A percentile compares a stretch with the other conserved stretches of the same genome.
Evolutionary conservation across 2,797 vertebrate genomes (phyloP).

Genomic region (Pseudopleuronectes americanus): DNA sequence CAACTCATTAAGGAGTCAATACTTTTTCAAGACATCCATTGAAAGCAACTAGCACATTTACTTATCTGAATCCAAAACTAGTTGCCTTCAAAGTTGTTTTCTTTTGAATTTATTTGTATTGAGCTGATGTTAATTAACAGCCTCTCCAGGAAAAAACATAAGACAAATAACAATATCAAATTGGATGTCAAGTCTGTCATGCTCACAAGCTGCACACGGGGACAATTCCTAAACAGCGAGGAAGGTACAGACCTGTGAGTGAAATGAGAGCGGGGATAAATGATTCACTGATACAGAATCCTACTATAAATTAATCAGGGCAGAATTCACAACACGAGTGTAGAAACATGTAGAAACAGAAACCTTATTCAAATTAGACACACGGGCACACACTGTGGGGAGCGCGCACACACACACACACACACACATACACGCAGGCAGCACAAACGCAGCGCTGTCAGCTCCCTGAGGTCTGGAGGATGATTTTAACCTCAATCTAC

Average conservation of each 20-base stretch:
- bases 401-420: no score
- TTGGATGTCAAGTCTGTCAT: constrained; percentile 39
- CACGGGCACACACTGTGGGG: neutral
- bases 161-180: constrained; percentile 48
- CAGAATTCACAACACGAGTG: constrained; percentile 47
- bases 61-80: neutral
- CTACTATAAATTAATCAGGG: constrained; percentile 57
- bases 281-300: constrained; percentile 54
- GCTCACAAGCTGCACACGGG: constrained; percentile 11
- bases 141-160: neutral
- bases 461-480: constrained; percentile 35
- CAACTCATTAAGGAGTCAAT: constrained; percentile 6
- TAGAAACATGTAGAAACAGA: constrained; percentile 59
- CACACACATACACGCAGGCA: no score
- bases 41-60: neutral
- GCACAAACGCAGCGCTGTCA: constrained; percentile 17
- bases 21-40: neutral
- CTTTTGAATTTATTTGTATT: neutral
- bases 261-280: constrained; percentile 58
- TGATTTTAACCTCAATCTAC: constrained; percentile 52
- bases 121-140: constrained; percentile 33
- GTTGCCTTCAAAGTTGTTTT: neutral
- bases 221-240: constrained; percentile 39
- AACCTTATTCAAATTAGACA: constrained; percentile 48
- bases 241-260: constrained; percentile 32